phyloP scores from a whole-genome alignment of 2,797 vertebrate species.

The Falco naumanni region DNA sequence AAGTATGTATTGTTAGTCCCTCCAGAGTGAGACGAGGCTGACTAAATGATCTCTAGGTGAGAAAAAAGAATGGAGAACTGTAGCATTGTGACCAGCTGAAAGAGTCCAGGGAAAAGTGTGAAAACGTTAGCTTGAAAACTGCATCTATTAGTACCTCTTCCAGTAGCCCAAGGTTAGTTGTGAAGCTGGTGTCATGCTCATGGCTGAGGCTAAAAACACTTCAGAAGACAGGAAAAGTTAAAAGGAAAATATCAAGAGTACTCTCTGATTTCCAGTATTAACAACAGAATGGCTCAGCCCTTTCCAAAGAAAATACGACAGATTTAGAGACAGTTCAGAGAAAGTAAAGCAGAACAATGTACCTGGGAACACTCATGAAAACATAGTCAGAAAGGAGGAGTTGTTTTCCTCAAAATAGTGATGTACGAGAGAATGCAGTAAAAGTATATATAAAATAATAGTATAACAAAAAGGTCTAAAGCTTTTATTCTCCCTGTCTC shows the following conservation, averaged over 20 bases:
- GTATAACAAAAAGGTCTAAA: background rate
- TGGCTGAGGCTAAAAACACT: background rate
- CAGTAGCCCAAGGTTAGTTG: background rate
- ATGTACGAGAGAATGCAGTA: background rate
- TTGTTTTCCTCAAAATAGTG: background rate
- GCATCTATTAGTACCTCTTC: background rate
- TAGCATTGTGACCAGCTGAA: background rate
- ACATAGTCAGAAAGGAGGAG: background rate
- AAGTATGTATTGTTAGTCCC: background rate
- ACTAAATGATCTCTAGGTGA: constrained; percentile 19
- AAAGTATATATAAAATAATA: background rate
- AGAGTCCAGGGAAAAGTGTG: background rate
- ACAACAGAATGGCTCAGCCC: background rate
- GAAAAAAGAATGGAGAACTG: constrained; percentile 2
- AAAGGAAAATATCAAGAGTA: background rate
- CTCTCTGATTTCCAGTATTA: background rate
- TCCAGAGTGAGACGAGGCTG: background rate
- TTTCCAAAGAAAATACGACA: background rate
- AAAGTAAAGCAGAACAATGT: background rate
- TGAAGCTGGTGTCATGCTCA: background rate
- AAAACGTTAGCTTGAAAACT: constrained; percentile 7
- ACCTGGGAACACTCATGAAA: background rate
- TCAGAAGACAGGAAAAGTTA: background rate
- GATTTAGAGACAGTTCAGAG: background rate
- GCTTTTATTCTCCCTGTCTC: background rate